Evolutionary conservation across 2,888 invertebrate species (phyloP).

Genomic region (Automeris io): DNA sequence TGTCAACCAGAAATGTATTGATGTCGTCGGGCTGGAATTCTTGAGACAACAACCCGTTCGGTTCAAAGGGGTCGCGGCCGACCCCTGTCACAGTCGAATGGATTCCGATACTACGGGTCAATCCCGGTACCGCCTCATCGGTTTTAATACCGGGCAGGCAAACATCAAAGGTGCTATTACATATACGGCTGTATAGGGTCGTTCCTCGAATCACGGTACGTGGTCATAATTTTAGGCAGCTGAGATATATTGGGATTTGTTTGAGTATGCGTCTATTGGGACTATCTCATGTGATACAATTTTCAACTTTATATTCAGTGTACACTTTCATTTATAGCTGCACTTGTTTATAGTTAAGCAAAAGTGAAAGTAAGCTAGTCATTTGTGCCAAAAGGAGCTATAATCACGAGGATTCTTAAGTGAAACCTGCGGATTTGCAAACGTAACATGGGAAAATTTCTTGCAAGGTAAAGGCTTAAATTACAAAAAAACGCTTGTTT

Average conservation of each 20-base stretch:
- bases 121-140: not conserved
- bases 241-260: not conserved
- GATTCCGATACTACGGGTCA: conserved; percentile 12
- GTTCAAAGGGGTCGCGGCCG: conserved; percentile 22
- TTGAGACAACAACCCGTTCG: conserved; percentile 10
- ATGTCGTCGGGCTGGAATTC: not conserved
- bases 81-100: conserved; percentile 26
- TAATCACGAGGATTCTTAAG: too few relatives aligned
- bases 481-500: too few relatives aligned
- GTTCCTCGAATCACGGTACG: not conserved
- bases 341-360: too few relatives aligned
- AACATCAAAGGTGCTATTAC: conserved; percentile 24
- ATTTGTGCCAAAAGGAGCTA: too few relatives aligned
- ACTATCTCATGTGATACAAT: too few relatives aligned
- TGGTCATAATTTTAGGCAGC: not conserved
- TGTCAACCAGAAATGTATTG: not conserved
- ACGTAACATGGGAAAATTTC: too few relatives aligned
- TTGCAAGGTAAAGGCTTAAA: too few relatives aligned
- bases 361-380: too few relatives aligned
- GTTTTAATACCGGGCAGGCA: not conserved
- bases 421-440: too few relatives aligned
- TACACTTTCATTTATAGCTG: too few relatives aligned
- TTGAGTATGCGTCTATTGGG: not conserved
- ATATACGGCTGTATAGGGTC: not conserved
- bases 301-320: too few relatives aligned